A percentile compares a stretch with the other conserved stretches of the same genome.
Conservation (phyloP, 2,113 vertebrate species). For the Cromileptes altivelis region DNA sequence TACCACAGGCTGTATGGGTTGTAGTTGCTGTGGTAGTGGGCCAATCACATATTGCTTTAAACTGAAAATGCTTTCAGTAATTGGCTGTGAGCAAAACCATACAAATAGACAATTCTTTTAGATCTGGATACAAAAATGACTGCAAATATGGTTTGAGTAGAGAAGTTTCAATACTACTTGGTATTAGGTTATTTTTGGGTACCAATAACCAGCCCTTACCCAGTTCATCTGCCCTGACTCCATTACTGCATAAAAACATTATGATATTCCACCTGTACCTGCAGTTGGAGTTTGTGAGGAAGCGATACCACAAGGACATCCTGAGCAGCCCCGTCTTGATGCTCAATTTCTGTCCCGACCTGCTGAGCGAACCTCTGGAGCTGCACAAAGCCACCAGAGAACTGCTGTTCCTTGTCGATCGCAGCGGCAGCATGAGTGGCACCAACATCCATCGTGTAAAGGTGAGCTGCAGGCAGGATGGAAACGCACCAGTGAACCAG, state of each 20-base stretch:
- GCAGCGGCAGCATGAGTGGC: conserved; percentile 81
- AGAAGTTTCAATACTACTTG: no score
- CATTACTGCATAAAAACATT: not conserved
- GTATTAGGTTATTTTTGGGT: no score
- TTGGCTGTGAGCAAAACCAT: no score
- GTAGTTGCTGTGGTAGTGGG: no score
- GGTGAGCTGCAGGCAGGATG: conserved; percentile 69
- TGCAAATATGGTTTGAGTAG: no score
- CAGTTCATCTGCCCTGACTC: not conserved
- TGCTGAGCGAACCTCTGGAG: conserved; percentile 81
- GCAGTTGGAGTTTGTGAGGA: conserved; percentile 94
- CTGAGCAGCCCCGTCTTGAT: conserved; percentile 93
- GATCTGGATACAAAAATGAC: no score
- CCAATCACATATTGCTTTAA: no score
- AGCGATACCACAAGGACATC: conserved; percentile 96
- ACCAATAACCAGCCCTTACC: no score
- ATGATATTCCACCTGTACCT: conserved; percentile 9
- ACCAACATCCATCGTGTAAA: conserved; percentile 86
- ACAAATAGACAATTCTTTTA: no score
- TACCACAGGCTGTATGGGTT: no score
- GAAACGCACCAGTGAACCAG: not conserved
- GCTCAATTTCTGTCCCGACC: conserved; percentile 95
- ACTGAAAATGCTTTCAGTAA: no score
- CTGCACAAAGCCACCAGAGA: conserved; percentile 90
- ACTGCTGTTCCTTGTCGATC: conserved; percentile 91